phyloP scores from a whole-genome alignment of 2,113 vertebrate genomes.

The Scortum barcoo region DNA sequence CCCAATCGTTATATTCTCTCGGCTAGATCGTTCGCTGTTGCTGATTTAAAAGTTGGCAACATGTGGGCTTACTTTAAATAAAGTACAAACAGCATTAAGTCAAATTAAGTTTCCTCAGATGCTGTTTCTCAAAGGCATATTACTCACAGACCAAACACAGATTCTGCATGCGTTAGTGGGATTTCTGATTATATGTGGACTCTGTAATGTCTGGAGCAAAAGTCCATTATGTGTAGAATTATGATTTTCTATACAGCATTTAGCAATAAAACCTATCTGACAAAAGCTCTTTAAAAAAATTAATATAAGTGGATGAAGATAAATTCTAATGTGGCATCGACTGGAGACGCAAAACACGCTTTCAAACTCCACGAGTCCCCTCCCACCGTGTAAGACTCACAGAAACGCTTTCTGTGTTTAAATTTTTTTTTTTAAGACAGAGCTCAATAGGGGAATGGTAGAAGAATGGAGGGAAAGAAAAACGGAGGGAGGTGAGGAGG shows the following conservation, averaged over 20 bases:
- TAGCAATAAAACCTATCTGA: neutral
- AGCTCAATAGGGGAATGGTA: slow-evolving; percentile 64
- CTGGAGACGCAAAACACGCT: neutral
- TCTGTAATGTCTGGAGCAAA: neutral
- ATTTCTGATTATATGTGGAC: slow-evolving; percentile 1
- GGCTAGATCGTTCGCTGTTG: slow-evolving; percentile 39
- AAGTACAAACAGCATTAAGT: slow-evolving; percentile 50
- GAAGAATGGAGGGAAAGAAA: slow-evolving; percentile 76
- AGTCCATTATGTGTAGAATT: neutral
- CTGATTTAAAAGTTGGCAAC: slow-evolving; percentile 51
- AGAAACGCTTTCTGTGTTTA: slow-evolving; percentile 47
- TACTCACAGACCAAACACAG: slow-evolving; percentile 36
- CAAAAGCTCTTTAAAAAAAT: neutral
- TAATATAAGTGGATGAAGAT: neutral
- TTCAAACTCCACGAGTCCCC: neutral
- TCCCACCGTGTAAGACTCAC: slow-evolving; percentile 24
- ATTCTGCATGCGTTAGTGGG: neutral
- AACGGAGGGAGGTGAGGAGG: slow-evolving; percentile 77
- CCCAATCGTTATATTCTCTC: slow-evolving; percentile 15
- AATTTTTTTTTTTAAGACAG: slow-evolving; percentile 46
- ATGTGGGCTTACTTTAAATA: slow-evolving; percentile 51
- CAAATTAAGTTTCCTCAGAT: slow-evolving; percentile 50
- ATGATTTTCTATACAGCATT: neutral
- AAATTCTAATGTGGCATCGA: neutral
- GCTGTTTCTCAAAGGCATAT: slow-evolving; percentile 20